Conservation (phyloP, 2,888 invertebrate species). For the Pandemis heparana region DNA sequence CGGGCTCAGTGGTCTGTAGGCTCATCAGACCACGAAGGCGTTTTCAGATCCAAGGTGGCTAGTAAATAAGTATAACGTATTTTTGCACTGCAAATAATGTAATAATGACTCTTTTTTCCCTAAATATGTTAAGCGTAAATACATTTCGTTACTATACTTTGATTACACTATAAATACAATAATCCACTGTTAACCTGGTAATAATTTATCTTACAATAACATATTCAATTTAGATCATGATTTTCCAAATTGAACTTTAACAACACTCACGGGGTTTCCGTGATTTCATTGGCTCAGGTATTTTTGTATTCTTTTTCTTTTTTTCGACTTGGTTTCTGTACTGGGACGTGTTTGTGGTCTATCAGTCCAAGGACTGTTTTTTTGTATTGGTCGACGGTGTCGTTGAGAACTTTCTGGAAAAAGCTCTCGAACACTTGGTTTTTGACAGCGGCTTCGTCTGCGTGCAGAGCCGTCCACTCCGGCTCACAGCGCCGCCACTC, state of each 20-base stretch:
- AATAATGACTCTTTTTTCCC: conserved; percentile 38
- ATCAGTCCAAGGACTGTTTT: conserved; percentile 53
- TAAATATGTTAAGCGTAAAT: conserved; percentile 33
- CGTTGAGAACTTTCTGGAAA: conserved; percentile 73
- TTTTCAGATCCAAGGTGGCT: neutral
- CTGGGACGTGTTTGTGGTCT: neutral
- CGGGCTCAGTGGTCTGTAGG: too few relatives aligned
- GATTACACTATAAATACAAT: conserved; percentile 8
- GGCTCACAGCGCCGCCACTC: conserved; percentile 81
- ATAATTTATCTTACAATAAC: conserved; percentile 31
- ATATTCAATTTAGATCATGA: conserved; percentile 26
- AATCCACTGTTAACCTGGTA: conserved; percentile 23
- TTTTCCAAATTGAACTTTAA: conserved; percentile 43
- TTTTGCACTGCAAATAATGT: conserved; percentile 31
- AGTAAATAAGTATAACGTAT: conserved; percentile 5
- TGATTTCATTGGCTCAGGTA: neutral
- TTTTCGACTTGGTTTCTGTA: conserved; percentile 14
- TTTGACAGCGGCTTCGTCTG: conserved; percentile 73
- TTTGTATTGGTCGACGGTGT: conserved; percentile 77
- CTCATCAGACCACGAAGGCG: too few relatives aligned
- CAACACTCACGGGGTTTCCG: conserved; percentile 24
- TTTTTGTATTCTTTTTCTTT: neutral
- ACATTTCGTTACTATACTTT: conserved; percentile 9
- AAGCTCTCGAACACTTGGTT: conserved; percentile 78
- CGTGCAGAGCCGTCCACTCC: conserved; percentile 76